phyloP scores from a whole-genome alignment of 2,113 vertebrate species.

The Laticauda colubrina region DNA sequence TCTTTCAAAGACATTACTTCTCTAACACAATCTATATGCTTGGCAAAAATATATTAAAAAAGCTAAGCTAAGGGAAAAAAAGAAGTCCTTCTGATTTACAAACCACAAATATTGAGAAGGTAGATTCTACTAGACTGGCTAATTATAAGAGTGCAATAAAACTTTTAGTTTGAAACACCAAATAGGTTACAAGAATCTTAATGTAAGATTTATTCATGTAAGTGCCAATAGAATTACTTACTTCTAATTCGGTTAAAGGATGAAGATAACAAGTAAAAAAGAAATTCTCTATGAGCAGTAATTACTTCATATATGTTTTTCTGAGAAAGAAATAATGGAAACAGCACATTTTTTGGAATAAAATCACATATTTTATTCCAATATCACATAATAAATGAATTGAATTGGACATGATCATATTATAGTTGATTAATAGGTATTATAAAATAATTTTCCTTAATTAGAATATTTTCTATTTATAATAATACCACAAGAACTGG shows the following conservation, averaged over 20 bases:
- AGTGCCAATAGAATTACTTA: slow-evolving; percentile 28
- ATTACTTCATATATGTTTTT: slow-evolving; percentile 28
- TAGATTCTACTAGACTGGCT: background rate
- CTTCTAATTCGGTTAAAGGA: slow-evolving; percentile 44
- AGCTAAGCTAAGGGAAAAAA: background rate
- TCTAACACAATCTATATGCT: background rate
- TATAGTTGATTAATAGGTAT: background rate
- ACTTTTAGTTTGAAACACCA: background rate
- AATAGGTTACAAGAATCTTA: slow-evolving; percentile 27
- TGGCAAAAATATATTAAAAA: background rate
- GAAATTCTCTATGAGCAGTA: slow-evolving; percentile 32
- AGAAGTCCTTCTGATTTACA: background rate
- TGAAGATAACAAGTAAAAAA: slow-evolving; percentile 27
- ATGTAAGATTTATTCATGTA: background rate
- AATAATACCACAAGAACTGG: background rate
- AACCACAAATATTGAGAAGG: background rate
- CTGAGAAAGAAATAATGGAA: background rate
- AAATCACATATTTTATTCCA: background rate
- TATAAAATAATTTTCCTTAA: background rate
- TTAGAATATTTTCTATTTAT: background rate
- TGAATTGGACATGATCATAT: background rate
- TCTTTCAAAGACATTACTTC: slow-evolving; percentile 24
- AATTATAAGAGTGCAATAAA: background rate
- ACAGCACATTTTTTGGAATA: background rate
- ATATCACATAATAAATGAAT: background rate